phyloP scores from a whole-genome alignment of 2,113 vertebrate genomes.

The Coptodon rendalli region DNA sequence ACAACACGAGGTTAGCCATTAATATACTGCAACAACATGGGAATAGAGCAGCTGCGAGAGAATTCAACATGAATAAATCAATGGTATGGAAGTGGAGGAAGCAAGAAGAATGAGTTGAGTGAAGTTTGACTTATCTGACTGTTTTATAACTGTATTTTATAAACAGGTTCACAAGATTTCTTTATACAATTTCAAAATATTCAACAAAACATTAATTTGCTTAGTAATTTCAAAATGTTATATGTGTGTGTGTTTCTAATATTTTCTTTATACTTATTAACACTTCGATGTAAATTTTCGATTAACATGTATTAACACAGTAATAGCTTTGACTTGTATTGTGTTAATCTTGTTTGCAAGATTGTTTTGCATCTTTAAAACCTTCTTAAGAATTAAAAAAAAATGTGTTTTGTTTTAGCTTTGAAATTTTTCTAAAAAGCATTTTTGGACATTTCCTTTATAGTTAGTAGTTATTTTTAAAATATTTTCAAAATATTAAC shows the following conservation, averaged over 20 bases:
- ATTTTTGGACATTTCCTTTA: neutral
- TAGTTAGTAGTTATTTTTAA: neutral
- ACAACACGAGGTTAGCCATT: neutral
- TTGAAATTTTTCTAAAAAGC: neutral
- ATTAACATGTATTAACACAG: too few relatives aligned
- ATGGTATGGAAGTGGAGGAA: neutral
- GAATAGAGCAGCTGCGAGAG: neutral
- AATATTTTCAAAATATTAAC: neutral
- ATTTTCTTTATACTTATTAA: too few relatives aligned
- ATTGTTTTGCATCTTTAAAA: neutral
- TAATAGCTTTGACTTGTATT: too few relatives aligned
- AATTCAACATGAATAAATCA: neutral
- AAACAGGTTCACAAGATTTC: neutral
- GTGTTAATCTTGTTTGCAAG: neutral
- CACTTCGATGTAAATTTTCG: too few relatives aligned
- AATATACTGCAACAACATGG: neutral
- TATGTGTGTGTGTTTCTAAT: accelerated
- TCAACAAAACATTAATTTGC: neutral
- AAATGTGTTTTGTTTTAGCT: neutral
- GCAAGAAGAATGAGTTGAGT: neutral
- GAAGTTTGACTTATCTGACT: neutral
- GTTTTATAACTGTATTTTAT: neutral
- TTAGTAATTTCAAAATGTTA: neutral
- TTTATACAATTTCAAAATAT: neutral
- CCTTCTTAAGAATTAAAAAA: neutral